Base-by-base conservation (phyloP, 2,888 invertebrate species). In the Callosobruchus maculatus region DNA sequence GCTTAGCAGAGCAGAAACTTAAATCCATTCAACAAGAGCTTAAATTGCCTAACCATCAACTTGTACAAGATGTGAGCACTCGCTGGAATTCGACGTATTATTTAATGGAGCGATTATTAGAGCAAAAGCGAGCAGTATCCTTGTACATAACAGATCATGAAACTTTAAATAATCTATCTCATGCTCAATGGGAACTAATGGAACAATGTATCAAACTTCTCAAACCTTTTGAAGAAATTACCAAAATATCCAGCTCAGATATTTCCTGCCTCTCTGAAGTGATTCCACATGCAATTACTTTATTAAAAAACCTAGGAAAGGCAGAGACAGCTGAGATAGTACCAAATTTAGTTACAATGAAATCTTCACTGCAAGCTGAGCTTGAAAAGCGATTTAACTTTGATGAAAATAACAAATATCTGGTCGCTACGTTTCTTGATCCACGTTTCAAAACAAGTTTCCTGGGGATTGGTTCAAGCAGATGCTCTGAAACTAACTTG, bases 401-500 rank as follows among this genome's bases (percentile, higher is more conserved):
- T 9, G n/a, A n/a, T n/a, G 30, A 30, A 9, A 9, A 30, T 30
- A 30, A 30, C 30, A 3, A 30, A 30, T 72, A 70, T 72, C 74
- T 69, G 76, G 77, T 71, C 77, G 74, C n/a, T 81, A 76, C n/a
- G n/a, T n/a, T n/a, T n/a, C n/a, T n/a, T n/a, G n/a, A n/a, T n/a
- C n/a, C n/a, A n/a, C n/a, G n/a, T 73, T 83, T 76, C 75, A 82
- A 81, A 74, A 73, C 78, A 73, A 73, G 72, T 75, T 77, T 76
- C 72, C 75, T 81, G 77, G 71, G 74, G 77, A 71, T 76, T 30
- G n/a, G 71, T 80, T 77, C 75, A 82, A 80, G 75, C 81, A 77
- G 80, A 82, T 71, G 75, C 70, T 78, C 69, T 82, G 68, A 81
- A 81, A 82, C 77, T 73, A 71, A 76, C 74, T 78, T 82, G 78